Conservation (phyloP, 30 jellyfish, hydroid and myxozoan genomes). For the Hydractinia echinata region DNA sequence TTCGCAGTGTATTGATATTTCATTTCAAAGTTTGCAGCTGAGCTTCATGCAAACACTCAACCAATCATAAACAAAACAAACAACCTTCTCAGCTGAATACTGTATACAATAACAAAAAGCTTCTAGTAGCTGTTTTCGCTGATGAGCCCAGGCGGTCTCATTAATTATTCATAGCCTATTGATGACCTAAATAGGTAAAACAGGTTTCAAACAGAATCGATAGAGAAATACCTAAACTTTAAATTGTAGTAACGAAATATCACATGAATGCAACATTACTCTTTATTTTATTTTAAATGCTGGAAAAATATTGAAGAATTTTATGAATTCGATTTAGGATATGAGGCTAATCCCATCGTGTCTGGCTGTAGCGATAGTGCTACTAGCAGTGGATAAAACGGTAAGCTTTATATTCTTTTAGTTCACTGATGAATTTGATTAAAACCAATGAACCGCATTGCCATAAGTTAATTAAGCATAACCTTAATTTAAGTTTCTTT, state of each 20-base stretch:
- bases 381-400: conserved; percentile 53
- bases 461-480: background rate
- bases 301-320: too few species aligned
- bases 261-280: too few species aligned
- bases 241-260: too few species aligned
- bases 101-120: background rate
- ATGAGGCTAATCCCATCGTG: conserved; percentile 80
- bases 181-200: conserved; percentile 49
- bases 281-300: too few species aligned
- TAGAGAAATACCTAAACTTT: too few species aligned
- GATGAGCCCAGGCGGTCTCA: conserved; percentile 48
- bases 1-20: too few species aligned
- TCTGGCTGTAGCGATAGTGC: conserved; percentile 79
- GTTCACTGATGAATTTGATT: background rate
- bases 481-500: background rate
- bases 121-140: background rate
- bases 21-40: too few species aligned
- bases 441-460: conserved; percentile 3
- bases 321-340: conserved; percentile 40
- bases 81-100: too few species aligned
- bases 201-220: too few species aligned
- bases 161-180: conserved; percentile 56
- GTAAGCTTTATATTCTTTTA: conserved; percentile 40
- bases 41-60: too few species aligned
- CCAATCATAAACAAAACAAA: too few species aligned